A percentile compares a stretch with the other conserved stretches of the same genome.
These are phyloP conservation scores for Monopis laevigella DNA, from an alignment of 2,888 invertebrate species.

Conservation along the genomic window DNA sequence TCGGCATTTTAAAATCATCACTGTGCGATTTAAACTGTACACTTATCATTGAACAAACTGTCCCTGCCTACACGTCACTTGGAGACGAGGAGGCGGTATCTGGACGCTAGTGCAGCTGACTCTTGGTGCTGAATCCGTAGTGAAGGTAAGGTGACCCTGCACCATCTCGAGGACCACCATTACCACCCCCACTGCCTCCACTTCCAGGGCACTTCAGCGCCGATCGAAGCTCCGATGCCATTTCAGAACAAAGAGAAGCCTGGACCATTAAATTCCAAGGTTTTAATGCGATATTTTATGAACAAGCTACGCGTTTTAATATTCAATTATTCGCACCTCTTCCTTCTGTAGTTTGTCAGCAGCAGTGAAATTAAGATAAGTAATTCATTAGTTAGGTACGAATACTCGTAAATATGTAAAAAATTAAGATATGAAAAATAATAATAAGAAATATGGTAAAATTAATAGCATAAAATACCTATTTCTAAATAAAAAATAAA, in stretches of 20 bases:
- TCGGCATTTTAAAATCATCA: neutral
- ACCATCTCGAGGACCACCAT: constrained; percentile 49
- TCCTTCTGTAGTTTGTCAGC: constrained; percentile 38
- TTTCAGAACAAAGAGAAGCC: constrained; percentile 78
- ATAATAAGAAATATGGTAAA: too few species aligned
- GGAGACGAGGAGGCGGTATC: constrained; percentile 51
- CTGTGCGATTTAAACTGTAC: neutral
- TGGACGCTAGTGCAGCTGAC: constrained; percentile 59
- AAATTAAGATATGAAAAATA: too few species aligned
- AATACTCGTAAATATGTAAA: too few species aligned
- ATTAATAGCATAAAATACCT: too few species aligned
- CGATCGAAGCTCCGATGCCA: constrained; percentile 76
- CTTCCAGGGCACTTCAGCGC: constrained; percentile 73
- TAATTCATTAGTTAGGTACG: neutral
- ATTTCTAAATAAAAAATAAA: too few species aligned
- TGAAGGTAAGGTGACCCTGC: constrained; percentile 71
- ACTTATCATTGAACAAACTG: too few species aligned
- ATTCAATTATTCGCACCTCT: constrained; percentile 32
- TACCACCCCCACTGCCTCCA: constrained; percentile 40
- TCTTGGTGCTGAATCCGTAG: constrained; percentile 70
- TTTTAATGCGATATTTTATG: constrained; percentile 7
- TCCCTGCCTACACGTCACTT: constrained; percentile 49
- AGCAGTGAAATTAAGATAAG: neutral
- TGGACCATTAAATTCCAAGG: constrained; percentile 29
- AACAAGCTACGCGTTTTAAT: neutral